Evolutionary conservation across 2,888 invertebrate genomes (phyloP).

Genomic region (Tanypteryx hageni): DNA sequence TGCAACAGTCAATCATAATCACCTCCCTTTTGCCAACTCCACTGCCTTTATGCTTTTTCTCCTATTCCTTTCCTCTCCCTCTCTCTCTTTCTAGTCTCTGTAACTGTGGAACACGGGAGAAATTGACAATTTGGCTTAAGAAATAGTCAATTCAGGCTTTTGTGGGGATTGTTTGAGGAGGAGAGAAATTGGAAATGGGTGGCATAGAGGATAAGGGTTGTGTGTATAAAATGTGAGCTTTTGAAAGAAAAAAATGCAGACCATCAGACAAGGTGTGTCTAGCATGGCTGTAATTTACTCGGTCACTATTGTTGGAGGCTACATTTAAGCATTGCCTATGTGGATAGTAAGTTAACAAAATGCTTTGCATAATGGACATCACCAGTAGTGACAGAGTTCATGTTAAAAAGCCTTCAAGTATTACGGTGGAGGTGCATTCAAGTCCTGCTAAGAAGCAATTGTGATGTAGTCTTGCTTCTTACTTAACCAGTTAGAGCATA

Average conservation of each 20-base stretch:
- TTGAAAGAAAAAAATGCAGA: slow-evolving; percentile 2
- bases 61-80: slow-evolving; percentile 10
- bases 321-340: neutral
- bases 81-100: neutral
- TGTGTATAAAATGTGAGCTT: slow-evolving; percentile 37
- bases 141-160: slow-evolving; percentile 10
- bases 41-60: slow-evolving; percentile 21
- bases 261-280: neutral
- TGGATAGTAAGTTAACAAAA: neutral
- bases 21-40: slow-evolving; percentile 55
- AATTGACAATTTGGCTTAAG: neutral
- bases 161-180: neutral
- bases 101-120: neutral
- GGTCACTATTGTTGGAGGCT: slow-evolving; percentile 12
- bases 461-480: slow-evolving; percentile 61
- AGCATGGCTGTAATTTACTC: slow-evolving; percentile 14
- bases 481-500: neutral
- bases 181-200: neutral
- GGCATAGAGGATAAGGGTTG: slow-evolving; percentile 8
- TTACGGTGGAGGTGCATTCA: slow-evolving; percentile 38
- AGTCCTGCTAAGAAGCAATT: slow-evolving; percentile 45
- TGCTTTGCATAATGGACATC: slow-evolving; percentile 15
- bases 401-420: slow-evolving; percentile 41
- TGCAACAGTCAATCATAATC: slow-evolving; percentile 51
- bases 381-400: slow-evolving; percentile 21